Evolutionary conservation across 1,140 invertebrate species (phyloP).

Genomic region (Anoplophora glabripennis): DNA sequence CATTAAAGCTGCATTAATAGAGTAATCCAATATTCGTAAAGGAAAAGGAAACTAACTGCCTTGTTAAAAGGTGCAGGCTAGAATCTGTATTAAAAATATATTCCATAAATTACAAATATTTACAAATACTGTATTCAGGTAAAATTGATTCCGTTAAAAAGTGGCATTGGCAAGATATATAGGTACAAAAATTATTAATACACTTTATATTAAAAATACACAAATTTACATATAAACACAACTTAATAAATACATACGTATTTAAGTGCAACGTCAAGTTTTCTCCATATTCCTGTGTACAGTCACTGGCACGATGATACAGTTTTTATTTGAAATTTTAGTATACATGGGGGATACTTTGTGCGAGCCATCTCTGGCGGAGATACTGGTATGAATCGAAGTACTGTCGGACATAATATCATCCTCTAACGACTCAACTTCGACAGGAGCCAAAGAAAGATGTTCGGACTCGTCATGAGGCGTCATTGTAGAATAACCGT

Average conservation of each 20-base stretch:
- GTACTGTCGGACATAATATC: constrained; percentile 58
- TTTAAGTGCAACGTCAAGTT: constrained; percentile 33
- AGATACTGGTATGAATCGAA: constrained; percentile 60
- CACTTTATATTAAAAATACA: constrained; percentile 2
- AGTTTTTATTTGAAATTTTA: constrained; percentile 58
- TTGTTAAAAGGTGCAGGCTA: no score
- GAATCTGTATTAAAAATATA: not conserved
- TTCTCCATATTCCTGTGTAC: constrained; percentile 82
- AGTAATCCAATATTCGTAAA: no score
- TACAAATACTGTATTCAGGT: not conserved
- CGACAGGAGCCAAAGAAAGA: constrained; percentile 67
- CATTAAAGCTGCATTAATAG: no score
- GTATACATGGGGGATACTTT: constrained; percentile 49
- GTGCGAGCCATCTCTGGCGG: constrained; percentile 47
- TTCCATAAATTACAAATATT: not conserved
- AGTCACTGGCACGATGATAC: constrained; percentile 81
- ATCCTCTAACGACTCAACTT: constrained; percentile 59
- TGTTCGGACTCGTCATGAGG: constrained; percentile 81
- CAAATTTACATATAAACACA: constrained; percentile 1
- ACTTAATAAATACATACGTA: not conserved
- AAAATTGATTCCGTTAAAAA: not conserved
- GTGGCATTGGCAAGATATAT: not conserved
- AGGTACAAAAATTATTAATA: not conserved
- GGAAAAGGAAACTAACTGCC: no score
- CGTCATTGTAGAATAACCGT: constrained; percentile 94